Evolutionary conservation across 2,888 invertebrate genomes (phyloP).

Genomic region (Dicyrtoma fusca): DNA sequence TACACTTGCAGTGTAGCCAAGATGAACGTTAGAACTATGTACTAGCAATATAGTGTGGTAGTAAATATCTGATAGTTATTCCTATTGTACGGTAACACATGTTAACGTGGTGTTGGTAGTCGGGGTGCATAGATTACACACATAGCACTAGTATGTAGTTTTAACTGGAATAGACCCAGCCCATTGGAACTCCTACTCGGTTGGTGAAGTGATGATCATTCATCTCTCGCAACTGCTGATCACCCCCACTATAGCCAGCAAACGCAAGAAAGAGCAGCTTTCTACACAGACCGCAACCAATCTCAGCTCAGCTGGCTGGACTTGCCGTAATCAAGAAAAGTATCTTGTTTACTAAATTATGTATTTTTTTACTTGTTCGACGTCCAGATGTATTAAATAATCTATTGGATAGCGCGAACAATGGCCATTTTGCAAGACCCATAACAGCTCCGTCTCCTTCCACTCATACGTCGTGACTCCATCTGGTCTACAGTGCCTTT

Average conservation of each 20-base stretch:
- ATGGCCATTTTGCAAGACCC: not conserved
- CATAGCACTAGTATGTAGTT: slow-evolving; percentile 14
- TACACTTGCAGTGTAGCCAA: not conserved
- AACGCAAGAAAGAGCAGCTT: slow-evolving; percentile 34
- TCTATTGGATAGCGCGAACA: not conserved
- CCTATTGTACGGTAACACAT: not conserved
- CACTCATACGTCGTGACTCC: slow-evolving; percentile 1
- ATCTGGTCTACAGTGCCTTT: not conserved
- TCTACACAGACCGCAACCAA: slow-evolving; percentile 40
- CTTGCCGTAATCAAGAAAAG: slow-evolving; percentile 11
- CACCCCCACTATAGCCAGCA: slow-evolving; percentile 35
- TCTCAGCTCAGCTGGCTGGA: slow-evolving; percentile 31
- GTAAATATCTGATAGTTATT: not conserved
- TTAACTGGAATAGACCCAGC: slow-evolving; percentile 28
- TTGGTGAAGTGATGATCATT: slow-evolving; percentile 34
- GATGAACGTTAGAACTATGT: no score
- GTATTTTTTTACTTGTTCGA: not conserved
- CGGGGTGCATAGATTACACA: not conserved
- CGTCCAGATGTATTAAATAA: slow-evolving; percentile 6
- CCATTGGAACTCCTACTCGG: slow-evolving; percentile 41
- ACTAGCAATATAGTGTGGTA: not conserved
- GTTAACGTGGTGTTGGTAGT: not conserved
- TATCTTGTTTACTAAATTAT: slow-evolving; percentile 28
- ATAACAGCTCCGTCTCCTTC: not conserved
- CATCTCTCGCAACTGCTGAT: slow-evolving; percentile 30